A percentile compares a stretch with the other conserved stretches of the same genome.
Evolutionary conservation across 2,113 vertebrate species (phyloP).

Genomic region (Hippolais icterina): DNA sequence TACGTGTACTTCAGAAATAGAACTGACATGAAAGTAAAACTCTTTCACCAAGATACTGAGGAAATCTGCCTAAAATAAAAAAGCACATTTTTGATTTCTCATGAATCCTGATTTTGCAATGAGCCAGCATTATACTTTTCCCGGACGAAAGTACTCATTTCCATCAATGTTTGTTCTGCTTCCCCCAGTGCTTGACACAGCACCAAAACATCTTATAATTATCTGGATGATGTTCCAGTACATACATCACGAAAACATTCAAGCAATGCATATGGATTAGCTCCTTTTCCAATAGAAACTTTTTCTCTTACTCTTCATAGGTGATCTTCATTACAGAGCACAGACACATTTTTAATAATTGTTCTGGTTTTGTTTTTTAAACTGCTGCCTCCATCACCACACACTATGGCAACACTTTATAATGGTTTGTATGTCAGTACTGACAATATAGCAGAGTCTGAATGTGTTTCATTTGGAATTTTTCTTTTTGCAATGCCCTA

Average conservation of each 20-base stretch:
- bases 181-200: background rate
- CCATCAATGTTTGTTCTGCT: background rate
- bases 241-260: background rate
- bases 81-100: background rate
- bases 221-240: background rate
- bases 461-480: background rate
- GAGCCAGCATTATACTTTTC: background rate
- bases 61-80: background rate
- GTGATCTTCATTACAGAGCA: background rate
- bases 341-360: background rate
- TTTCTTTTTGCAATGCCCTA: background rate
- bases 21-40: background rate
- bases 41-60: background rate
- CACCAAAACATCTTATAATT: background rate
- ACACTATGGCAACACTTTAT: background rate
- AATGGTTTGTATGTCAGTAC: background rate
- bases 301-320: background rate
- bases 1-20: background rate
- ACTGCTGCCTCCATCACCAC: rapidly evolving
- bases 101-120: background rate
- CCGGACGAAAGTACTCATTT: background rate
- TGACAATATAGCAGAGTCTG: background rate
- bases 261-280: background rate
- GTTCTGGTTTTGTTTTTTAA: background rate
- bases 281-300: background rate